Evolutionary conservation across 2,888 invertebrate genomes (phyloP), one percentile per base, ranked within the genome.

Genomic region (Lochmaea crataegi): DNA sequence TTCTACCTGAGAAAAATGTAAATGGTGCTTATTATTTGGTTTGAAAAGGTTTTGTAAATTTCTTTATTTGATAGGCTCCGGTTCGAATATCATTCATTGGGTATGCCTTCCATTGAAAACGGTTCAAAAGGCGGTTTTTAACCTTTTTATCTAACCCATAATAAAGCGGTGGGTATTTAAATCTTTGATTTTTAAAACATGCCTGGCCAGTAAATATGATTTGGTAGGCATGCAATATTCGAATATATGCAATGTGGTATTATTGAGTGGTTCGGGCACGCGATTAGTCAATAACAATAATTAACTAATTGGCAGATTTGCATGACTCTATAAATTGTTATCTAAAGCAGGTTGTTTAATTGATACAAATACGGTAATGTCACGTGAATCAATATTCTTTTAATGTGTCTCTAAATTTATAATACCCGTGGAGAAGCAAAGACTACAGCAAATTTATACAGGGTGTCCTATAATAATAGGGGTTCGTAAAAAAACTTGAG

Each of bases 281-380:
- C 86, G 82, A 86, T 85, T 85, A 83, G 84, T 84, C 86, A 85
- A 86, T 86, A 86, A 86, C 86, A 86, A 86, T 86, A 86, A 86
- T 86, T 86, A 86, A 86, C 84, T 86, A 85, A 86, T 86, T 85
- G 86, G 82, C 81, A 80, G 77, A 85, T 86, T 85, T 84, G 82
- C 85, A 85, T 85, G 82, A 32, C 56, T 65, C 69, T 76, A 77
- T 81, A 80, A 79, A 82, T 80, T 75, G 77, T 16, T 53, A 53
- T 75, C 71, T 71, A 72, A 63, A 65, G 65, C 66, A 71, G 69
- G 2, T 57, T 14, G 32, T 70, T 63, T 75, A 70, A 76, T 75
- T 76, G 72, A 76, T 72, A 63, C 69, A 63, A 53, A 38, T 63
- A 63, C 61, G 12, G 32, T 22, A 22, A 42, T 16, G 56, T 67